A percentile compares a stretch with the other conserved stretches of the same genome.
Conservation (phyloP, 92 coral and sea anemone genomes). For the Phymanthus crucifer region DNA sequence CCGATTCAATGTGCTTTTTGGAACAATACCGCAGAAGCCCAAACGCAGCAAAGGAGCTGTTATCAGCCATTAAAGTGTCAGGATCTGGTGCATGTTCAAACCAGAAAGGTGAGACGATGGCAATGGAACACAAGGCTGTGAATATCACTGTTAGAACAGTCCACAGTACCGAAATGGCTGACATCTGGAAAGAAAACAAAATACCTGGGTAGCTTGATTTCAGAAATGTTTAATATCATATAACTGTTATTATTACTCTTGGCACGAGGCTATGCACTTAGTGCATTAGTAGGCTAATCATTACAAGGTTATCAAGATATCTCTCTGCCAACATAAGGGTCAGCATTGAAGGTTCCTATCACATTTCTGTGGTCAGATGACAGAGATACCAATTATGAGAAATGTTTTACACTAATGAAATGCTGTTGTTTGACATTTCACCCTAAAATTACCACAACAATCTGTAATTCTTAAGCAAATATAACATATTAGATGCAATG, state of each 20-base stretch:
- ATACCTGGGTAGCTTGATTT: slow-evolving; percentile 9
- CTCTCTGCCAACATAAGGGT: background rate
- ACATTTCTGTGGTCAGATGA: slow-evolving; percentile 1
- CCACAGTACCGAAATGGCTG: slow-evolving; percentile 72
- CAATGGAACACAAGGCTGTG: slow-evolving; percentile 55
- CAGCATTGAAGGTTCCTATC: background rate
- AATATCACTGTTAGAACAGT: slow-evolving; percentile 58
- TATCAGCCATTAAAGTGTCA: slow-evolving; percentile 54
- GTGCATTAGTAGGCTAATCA: background rate
- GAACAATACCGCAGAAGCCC: slow-evolving; percentile 74
- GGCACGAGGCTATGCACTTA: background rate
- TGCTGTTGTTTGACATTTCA: slow-evolving; percentile 5
- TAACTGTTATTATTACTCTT: background rate
- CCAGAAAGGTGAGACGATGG: slow-evolving; percentile 85
- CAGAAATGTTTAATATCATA: background rate
- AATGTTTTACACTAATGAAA: background rate
- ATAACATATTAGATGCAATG: background rate
- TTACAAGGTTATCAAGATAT: slow-evolving; percentile 9
- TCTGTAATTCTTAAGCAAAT: background rate
- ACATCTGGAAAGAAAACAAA: slow-evolving; percentile 51
- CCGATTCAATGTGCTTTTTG: slow-evolving; percentile 58
- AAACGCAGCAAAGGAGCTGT: slow-evolving; percentile 72
- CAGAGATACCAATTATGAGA: background rate
- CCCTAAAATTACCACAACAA: background rate
- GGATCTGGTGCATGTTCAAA: slow-evolving; percentile 71